Conservation (phyloP, 2,888 invertebrate genomes). For the Coelopa pilipes region DNA sequence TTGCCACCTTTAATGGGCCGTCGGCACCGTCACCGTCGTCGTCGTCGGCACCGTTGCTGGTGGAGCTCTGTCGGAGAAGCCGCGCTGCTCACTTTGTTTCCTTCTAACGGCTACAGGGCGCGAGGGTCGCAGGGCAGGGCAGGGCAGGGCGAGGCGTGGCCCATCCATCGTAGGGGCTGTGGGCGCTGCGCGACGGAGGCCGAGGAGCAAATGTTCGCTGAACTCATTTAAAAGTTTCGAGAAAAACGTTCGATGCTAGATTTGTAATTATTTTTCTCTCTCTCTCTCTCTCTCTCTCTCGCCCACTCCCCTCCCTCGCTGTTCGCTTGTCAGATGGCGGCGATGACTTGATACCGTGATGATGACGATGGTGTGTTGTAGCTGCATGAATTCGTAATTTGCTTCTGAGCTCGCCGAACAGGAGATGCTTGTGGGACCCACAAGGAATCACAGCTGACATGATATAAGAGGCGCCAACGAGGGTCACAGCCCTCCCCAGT, state of each 20-base stretch:
- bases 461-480: no score
- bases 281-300: no score
- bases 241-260: not conserved
- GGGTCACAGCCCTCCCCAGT: no score
- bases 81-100: not conserved
- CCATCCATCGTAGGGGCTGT: not conserved
- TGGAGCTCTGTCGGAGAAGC: no score
- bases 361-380: not conserved
- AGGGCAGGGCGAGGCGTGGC: not conserved
- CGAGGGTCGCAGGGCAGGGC: not conserved
- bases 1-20: not conserved
- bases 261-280: no score
- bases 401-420: not conserved
- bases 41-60: no score
- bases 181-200: not conserved
- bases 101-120: not conserved
- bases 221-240: slow-evolving; percentile 23
- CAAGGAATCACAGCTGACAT: no score
- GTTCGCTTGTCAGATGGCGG: not conserved
- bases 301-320: not conserved
- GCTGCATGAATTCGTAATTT: not conserved
- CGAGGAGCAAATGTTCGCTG: slow-evolving; percentile 17
- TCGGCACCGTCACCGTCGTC: not conserved
- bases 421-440: no score
- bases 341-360: not conserved